Evolutionary conservation across 2,888 invertebrate species (phyloP).

Genomic region (Anthophora plumipes): DNA sequence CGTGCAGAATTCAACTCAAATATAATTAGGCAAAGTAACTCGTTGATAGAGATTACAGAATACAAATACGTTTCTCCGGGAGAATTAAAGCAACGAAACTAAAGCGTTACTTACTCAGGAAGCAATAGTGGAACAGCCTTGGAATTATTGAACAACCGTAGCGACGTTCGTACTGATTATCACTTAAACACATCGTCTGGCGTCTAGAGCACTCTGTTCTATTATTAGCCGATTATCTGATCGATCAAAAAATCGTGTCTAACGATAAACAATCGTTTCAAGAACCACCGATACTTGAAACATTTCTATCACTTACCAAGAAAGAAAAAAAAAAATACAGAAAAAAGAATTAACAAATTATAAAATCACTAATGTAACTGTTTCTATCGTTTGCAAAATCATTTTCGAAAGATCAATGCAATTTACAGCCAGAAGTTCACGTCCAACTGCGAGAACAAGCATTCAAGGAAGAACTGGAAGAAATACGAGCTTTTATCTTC

Average conservation of each 20-base stretch:
- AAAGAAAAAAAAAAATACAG: too few relatives aligned
- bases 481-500: slow-evolving; percentile 4
- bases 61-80: background rate
- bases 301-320: too few relatives aligned
- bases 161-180: slow-evolving; percentile 21
- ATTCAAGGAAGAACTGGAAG: background rate
- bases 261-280: too few relatives aligned
- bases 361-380: too few relatives aligned
- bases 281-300: too few relatives aligned
- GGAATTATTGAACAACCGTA: slow-evolving; percentile 18
- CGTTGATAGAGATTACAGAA: background rate
- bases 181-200: background rate
- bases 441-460: background rate
- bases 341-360: too few relatives aligned
- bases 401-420: background rate
- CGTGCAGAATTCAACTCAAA: too few relatives aligned
- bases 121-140: slow-evolving; percentile 11
- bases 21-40: background rate
- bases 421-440: background rate
- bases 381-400: background rate
- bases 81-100: background rate
- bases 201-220: background rate
- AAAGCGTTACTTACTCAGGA: slow-evolving; percentile 5
- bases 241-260: background rate
- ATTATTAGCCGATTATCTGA: slow-evolving; percentile 6